Evolutionary conservation across 2,888 invertebrate species (phyloP).

Genomic region (Polyploca ridens): DNA sequence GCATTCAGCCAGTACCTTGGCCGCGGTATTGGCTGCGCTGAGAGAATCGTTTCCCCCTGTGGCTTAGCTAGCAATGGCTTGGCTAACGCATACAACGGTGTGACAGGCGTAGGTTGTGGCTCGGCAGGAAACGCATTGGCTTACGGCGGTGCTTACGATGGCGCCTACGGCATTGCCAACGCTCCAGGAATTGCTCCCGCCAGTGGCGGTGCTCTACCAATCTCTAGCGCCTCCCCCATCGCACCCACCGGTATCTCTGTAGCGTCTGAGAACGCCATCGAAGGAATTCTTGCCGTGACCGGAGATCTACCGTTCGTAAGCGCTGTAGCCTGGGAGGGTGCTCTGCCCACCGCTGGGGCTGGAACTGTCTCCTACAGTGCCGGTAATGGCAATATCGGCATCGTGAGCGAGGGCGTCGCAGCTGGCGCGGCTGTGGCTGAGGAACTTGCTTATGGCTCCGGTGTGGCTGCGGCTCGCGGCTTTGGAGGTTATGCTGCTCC

Average conservation of each 20-base stretch:
- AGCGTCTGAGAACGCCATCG: constrained; percentile 47
- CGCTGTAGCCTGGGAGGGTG: constrained; percentile 48
- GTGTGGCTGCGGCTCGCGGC: constrained; percentile 18
- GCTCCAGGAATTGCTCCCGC: not conserved
- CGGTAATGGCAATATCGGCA: constrained; percentile 30
- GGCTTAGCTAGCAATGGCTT: not conserved
- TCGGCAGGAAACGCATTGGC: not conserved
- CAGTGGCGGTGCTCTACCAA: constrained; percentile 32
- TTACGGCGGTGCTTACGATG: not conserved
- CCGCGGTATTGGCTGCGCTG: not conserved
- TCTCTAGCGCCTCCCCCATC: constrained; percentile 46
- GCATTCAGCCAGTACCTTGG: constrained; percentile 12
- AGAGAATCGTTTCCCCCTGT: not conserved
- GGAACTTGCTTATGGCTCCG: constrained; percentile 16
- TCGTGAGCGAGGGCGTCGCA: constrained; percentile 3
- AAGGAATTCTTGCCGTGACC: constrained; percentile 44
- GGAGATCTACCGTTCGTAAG: constrained; percentile 55
- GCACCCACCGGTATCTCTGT: constrained; percentile 47
- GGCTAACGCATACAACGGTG: constrained; percentile 4
- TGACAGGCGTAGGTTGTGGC: constrained; percentile 3
- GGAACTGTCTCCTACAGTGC: constrained; percentile 43
- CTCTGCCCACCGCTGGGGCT: constrained; percentile 43
- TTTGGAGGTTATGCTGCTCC: not conserved
- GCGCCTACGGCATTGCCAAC: constrained; percentile 4
- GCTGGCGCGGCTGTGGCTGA: constrained; percentile 14